Base-by-base conservation (phyloP, 2,888 invertebrate species). In the Cataglyphis rosenhaueri region DNA sequence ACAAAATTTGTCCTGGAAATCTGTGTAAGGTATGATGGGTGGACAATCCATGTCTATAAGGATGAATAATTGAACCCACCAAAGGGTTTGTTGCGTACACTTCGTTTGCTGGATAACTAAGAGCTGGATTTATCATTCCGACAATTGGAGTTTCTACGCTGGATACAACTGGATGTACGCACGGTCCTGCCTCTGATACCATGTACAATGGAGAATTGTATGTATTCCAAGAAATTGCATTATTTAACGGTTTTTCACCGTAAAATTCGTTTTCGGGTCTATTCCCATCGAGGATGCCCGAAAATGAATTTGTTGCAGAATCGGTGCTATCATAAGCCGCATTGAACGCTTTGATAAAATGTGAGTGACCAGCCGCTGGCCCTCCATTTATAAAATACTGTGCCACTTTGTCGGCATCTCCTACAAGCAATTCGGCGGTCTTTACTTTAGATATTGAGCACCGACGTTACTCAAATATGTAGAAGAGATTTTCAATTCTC, bases 341-440 rank as follows among this genome's bases (percentile, higher is more conserved):
- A 66, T 87, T 75, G 29, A 68, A 59, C 10, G 64, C 38, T 59
- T 52, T 35, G 32, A 76, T 9, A 44, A 91, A 87, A 71, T 90
- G 88, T 12, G 84, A 64, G 48, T 82, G 81, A 21, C 91, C 91
- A 44, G 81, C 78, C 15, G 81, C 38, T 5, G 92, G 91, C 15
- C 93, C 93, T 55, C 90, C 91, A 25, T 84, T 86, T 74, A 91
- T 82, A 81, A 94, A 94, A 84, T 94, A 94, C 25, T 90, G 89
- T 9, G 92, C 91, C 25, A 94, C 87, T 62, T 88, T 89, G 65
- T 92, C 88, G 32, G 90, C 91, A 87, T 92, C 91, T 25, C 75
- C 94, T 93, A 44, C 70, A 44, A 62, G n/a, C 18, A 76, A 78
- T 78, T 68, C 44, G 57, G 6, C 9, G 29, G 8, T 44, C 12